Conservation (phyloP, 2,888 invertebrate species). For the Caenorhabditis imperialis region DNA sequence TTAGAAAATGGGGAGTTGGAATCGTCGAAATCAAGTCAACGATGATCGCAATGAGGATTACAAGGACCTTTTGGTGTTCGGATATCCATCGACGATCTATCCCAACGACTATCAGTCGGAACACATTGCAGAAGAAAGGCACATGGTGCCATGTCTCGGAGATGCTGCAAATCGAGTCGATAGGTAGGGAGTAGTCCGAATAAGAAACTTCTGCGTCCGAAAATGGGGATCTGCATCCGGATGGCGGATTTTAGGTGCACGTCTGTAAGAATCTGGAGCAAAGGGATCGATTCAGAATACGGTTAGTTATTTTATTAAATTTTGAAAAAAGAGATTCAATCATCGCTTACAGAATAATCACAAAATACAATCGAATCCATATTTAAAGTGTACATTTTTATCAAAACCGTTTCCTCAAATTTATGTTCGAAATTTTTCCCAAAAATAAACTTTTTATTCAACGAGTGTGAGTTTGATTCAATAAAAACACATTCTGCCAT, state of each 20-base stretch:
- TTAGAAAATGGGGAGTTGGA: constrained; percentile 50
- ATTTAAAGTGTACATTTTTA: not conserved
- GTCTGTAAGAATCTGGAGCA: not conserved
- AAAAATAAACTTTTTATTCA: too few relatives aligned
- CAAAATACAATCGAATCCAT: not conserved
- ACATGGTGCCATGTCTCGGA: constrained; percentile 70
- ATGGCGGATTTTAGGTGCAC: constrained; percentile 3
- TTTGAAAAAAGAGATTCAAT: too few relatives aligned
- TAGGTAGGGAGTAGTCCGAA: constrained; percentile 49
- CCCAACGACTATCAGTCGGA: constrained; percentile 54
- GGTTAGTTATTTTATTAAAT: too few relatives aligned
- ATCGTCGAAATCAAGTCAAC: constrained; percentile 34
- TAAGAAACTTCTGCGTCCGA: not conserved
- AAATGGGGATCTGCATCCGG: not conserved
- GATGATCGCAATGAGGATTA: constrained; percentile 32
- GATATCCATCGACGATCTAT: constrained; percentile 69
- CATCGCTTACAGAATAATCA: constrained; percentile 31
- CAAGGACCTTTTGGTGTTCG: constrained; percentile 66
- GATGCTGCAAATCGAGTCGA: constrained; percentile 61
- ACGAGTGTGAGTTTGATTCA: not conserved
- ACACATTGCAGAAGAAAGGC: constrained; percentile 65
- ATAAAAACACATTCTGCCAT: not conserved
- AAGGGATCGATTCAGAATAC: not conserved
- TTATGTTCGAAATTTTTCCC: not conserved
- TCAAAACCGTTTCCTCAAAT: not conserved